Evolutionary conservation across 1,140 invertebrate species (phyloP).

Genomic region (Drosophila fuyamai): DNA sequence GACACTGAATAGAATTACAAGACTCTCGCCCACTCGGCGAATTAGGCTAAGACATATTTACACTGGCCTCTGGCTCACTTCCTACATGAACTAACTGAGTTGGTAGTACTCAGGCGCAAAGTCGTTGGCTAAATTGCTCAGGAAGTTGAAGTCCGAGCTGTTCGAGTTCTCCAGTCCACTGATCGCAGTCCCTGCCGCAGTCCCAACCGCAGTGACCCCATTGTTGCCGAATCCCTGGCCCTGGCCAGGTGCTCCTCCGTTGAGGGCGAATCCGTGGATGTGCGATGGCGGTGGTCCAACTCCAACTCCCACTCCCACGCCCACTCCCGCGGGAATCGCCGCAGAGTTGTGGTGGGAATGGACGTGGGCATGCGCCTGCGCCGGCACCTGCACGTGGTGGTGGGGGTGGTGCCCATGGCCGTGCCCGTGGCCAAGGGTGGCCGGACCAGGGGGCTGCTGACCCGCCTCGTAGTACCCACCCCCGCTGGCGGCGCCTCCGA

Average conservation of each 20-base stretch:
- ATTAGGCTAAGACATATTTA: conserved; percentile 64
- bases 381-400: conserved; percentile 36
- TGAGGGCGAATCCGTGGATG: conserved; percentile 60
- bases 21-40: conserved; percentile 31
- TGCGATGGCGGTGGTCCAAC: conserved; percentile 51
- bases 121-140: conserved; percentile 95
- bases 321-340: conserved; percentile 34
- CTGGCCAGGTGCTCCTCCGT: conserved; percentile 54
- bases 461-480: conserved; percentile 61
- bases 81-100: conserved; percentile 83
- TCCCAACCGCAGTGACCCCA: conserved; percentile 22
- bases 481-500: conserved; percentile 38
- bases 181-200: conserved; percentile 56
- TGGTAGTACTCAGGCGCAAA: conserved; percentile 95
- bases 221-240: conserved; percentile 60
- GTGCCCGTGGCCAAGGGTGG: conserved; percentile 45
- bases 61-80: conserved; percentile 33
- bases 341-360: conserved; percentile 85
- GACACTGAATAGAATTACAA: conserved; percentile 42
- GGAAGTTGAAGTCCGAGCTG: conserved; percentile 96
- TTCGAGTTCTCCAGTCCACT: conserved; percentile 90
- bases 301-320: conserved; percentile 32
- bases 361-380: conserved; percentile 85
- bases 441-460: conserved; percentile 61
- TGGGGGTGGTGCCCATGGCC: conserved; percentile 44